These are phyloP conservation scores for Gymnopithys bicolor DNA, from an alignment of 2,797 vertebrate species.

Conservation along the genomic window DNA sequence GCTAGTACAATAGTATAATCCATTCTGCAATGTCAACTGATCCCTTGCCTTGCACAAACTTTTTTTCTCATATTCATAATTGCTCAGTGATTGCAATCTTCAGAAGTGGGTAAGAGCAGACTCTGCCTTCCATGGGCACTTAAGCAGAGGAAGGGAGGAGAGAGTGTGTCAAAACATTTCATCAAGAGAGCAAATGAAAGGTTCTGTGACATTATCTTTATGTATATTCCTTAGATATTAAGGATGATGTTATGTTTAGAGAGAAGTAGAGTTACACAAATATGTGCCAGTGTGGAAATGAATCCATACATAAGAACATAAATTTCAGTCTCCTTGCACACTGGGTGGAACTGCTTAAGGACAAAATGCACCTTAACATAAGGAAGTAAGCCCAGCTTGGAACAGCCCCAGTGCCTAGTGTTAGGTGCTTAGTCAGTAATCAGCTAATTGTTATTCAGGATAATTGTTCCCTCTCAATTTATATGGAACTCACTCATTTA, in stretches of 20 bases:
- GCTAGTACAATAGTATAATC: conserved; percentile 39
- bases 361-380: neutral
- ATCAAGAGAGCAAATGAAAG: conserved; percentile 67
- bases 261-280: conserved; percentile 17
- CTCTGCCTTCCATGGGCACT: conserved; percentile 25
- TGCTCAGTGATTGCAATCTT: conserved; percentile 35
- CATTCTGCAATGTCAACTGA: neutral
- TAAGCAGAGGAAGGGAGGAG: neutral
- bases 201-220: conserved; percentile 37
- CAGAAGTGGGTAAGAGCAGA: neutral
- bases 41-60: conserved; percentile 45
- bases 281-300: conserved; percentile 2
- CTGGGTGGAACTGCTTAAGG: neutral
- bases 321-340: conserved; percentile 16
- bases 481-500: conserved; percentile 38
- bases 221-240: conserved; percentile 27
- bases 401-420: neutral
- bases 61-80: conserved; percentile 57
- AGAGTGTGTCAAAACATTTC: conserved; percentile 26
- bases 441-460: conserved; percentile 43
- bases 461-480: conserved; percentile 30
- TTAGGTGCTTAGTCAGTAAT: conserved; percentile 32
- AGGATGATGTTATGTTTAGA: conserved; percentile 39
- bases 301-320: conserved; percentile 20
- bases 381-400: neutral